A percentile compares a stretch with the other conserved stretches of the same genome.
Evolutionary conservation across 2,888 invertebrate genomes (phyloP).

Genomic region (Melinaea marsaeus): DNA sequence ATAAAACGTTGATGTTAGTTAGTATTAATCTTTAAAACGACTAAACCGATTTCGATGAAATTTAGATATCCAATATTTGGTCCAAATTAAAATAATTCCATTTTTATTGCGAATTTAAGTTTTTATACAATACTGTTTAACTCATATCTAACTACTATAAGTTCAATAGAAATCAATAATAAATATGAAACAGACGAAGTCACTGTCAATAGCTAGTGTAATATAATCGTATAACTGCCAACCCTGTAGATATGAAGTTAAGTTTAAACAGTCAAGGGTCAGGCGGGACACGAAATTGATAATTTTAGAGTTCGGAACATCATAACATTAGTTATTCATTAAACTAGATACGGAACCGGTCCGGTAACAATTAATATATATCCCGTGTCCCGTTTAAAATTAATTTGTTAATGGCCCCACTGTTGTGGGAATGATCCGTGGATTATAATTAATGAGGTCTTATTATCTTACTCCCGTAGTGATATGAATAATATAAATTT

Average conservation of each 20-base stretch:
- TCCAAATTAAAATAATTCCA: too few relatives aligned
- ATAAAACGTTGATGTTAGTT: too few relatives aligned
- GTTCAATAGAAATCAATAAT: too few relatives aligned
- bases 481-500: too few relatives aligned
- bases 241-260: conserved; percentile 42
- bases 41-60: too few relatives aligned
- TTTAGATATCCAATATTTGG: too few relatives aligned
- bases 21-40: too few relatives aligned
- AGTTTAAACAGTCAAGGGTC: conserved; percentile 63
- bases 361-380: conserved; percentile 62
- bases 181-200: too few relatives aligned
- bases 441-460: not conserved
- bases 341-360: conserved; percentile 64
- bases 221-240: conserved; percentile 30
- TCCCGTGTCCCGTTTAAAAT: conserved; percentile 63
- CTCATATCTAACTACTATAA: too few relatives aligned
- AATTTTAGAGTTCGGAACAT: conserved; percentile 61
- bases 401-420: conserved; percentile 53
- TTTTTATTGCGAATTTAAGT: too few relatives aligned
- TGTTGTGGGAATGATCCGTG: not conserved
- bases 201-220: not conserved
- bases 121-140: too few relatives aligned
- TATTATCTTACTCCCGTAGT: too few relatives aligned
- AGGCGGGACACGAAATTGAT: conserved; percentile 58
- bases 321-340: conserved; percentile 72